Base-by-base conservation (phyloP, 2,113 vertebrate genomes). In the Grus americana region DNA sequence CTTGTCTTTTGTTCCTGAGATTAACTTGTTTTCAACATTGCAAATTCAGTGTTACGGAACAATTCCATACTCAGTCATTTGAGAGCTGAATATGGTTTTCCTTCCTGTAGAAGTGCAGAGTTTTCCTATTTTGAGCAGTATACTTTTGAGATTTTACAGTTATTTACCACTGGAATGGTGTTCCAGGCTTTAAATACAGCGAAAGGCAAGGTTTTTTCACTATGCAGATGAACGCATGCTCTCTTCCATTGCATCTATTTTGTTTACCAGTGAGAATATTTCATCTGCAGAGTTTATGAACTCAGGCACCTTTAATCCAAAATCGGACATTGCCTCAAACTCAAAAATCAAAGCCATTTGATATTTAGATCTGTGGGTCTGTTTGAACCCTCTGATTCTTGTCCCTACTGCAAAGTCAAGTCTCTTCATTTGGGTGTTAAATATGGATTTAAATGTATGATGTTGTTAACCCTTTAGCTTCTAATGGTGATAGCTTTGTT, bases 1-100 rank as follows among this genome's bases (percentile, higher is more conserved):
- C 83, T 38, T 73, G 49, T 63, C 67, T 96, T 95, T 86, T 79
- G 50, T 92, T 87, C 71, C 12, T 86, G 80, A 92, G 94, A 93
- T 92, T 92, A 85, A 58, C 94, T 97, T 94, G 73, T 90, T 95
- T 94, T 94, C 86, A 85, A 42, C 32, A 68, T 50, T 46, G n/a
- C 40, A 44, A 67, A 75, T 78, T 81, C 72, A 65, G 0, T 95
- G 80, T 93, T 96, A 89, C 2, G 34, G 92, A 94, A 80, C 36
- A 63, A 76, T 67, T 95, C 42, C 5, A 27, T 32, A 76, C 49
- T 83, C 55, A 54, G 68, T 61, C 21, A 10, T 70, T 55, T 79
- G 38, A 50, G 57, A 92, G 34, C 49, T 83, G 66, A 70, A 42
- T 83, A 21, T 40, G 5, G 12, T 66, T 88, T 94, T 87, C 50